A percentile compares a stretch with the other conserved stretches of the same genome.
These are phyloP conservation scores for Naso thynnoides DNA, from an alignment of 2,797 vertebrate species.

Conservation along the genomic window DNA sequence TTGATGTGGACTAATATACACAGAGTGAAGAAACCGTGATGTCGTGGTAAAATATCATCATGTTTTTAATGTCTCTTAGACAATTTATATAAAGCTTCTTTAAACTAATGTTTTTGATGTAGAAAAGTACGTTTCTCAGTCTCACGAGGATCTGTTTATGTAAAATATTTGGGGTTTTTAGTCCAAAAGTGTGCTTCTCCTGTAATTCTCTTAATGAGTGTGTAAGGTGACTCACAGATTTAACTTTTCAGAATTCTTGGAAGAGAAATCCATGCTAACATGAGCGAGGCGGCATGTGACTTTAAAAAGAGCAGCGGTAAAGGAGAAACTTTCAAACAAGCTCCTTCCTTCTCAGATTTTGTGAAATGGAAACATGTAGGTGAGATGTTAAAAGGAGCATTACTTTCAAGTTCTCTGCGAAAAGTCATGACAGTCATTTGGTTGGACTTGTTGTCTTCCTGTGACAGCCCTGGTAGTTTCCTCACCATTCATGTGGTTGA, in stretches of 20 bases:
- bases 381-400: slow-evolving; percentile 52
- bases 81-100: too few species aligned
- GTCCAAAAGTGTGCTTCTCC: too few species aligned
- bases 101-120: too few species aligned
- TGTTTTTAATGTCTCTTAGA: too few species aligned
- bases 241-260: not conserved
- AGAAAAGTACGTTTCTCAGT: too few species aligned
- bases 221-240: slow-evolving; percentile 9
- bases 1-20: too few species aligned
- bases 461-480: slow-evolving; percentile 65
- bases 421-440: slow-evolving; percentile 56
- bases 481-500: slow-evolving; percentile 76
- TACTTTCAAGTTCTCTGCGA: slow-evolving; percentile 53
- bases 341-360: slow-evolving; percentile 11
- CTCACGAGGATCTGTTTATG: too few species aligned
- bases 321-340: not conserved
- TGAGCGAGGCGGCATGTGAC: not conserved
- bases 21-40: too few species aligned
- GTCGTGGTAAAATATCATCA: too few species aligned
- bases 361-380: slow-evolving; percentile 64
- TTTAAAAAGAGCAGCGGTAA: slow-evolving; percentile 4
- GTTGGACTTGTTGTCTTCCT: slow-evolving; percentile 59
- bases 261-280: not conserved
- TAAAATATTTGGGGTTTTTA: too few species aligned
- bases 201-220: not conserved